phyloP scores from a whole-genome alignment of 2,888 invertebrate genomes.

The Cephus pygmeus region DNA sequence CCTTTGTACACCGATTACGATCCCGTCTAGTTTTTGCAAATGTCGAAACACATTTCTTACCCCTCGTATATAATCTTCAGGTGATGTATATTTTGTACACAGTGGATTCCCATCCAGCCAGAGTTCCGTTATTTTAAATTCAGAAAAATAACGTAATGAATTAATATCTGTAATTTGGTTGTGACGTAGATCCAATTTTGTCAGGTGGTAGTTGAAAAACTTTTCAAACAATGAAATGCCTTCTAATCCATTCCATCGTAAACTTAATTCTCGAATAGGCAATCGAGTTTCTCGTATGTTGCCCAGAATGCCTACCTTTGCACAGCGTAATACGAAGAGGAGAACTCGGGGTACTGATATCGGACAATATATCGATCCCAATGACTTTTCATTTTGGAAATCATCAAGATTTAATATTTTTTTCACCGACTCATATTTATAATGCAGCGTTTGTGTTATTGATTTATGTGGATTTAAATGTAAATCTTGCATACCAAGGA shows the following conservation, averaged over 20 bases:
- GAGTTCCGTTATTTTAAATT: slow-evolving; percentile 57
- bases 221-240: slow-evolving; percentile 49
- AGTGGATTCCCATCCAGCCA: slow-evolving; percentile 62
- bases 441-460: slow-evolving; percentile 43
- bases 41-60: slow-evolving; percentile 54
- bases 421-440: slow-evolving; percentile 45
- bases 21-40: slow-evolving; percentile 56
- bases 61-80: slow-evolving; percentile 53
- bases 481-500: slow-evolving; percentile 41
- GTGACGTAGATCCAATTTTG: slow-evolving; percentile 53
- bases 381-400: slow-evolving; percentile 50
- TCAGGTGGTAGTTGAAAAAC: slow-evolving; percentile 49
- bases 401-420: slow-evolving; percentile 54
- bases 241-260: slow-evolving; percentile 50
- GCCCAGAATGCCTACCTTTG: slow-evolving; percentile 38
- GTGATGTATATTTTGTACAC: slow-evolving; percentile 44
- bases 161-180: slow-evolving; percentile 52
- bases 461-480: slow-evolving; percentile 44
- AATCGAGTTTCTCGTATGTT: slow-evolving; percentile 40
- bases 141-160: slow-evolving; percentile 50
- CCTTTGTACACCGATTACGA: slow-evolving; percentile 49
- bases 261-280: slow-evolving; percentile 52
- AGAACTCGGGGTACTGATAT: slow-evolving; percentile 50
- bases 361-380: slow-evolving; percentile 55
- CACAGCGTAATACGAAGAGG: slow-evolving; percentile 46